These are phyloP conservation scores for Protosalanx chinensis DNA, from an alignment of 2,797 vertebrate species.

Conservation along the genomic window DNA sequence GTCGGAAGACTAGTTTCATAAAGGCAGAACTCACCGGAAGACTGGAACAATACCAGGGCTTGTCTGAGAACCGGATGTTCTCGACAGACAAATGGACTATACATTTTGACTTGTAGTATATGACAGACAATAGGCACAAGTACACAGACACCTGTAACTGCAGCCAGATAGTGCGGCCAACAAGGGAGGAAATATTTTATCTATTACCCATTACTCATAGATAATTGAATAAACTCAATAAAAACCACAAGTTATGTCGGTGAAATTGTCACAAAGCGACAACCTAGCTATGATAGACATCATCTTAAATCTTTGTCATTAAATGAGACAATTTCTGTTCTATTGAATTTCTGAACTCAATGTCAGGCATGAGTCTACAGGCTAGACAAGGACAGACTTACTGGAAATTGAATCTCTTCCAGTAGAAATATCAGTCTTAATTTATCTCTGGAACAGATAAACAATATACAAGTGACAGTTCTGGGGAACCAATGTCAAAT, in stretches of 20 bases:
- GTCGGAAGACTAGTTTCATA: constrained; percentile 9
- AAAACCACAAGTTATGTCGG: no score
- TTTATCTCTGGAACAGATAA: neutral
- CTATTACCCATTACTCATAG: neutral
- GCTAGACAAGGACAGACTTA: neutral
- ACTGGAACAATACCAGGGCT: neutral
- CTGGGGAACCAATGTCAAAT: constrained; percentile 23
- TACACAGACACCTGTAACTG: constrained; percentile 61
- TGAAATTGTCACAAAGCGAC: neutral
- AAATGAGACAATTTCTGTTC: no score
- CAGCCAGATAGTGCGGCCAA: constrained; percentile 28
- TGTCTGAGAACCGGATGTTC: constrained; percentile 20
- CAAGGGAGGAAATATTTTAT: neutral
- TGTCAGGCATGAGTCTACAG: no score
- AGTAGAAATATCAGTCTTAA: neutral
- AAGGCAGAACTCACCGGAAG: constrained; percentile 8
- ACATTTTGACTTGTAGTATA: constrained; percentile 19
- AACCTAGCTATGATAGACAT: neutral
- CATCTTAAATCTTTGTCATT: neutral
- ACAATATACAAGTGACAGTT: constrained; percentile 10
- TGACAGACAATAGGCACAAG: constrained; percentile 39
- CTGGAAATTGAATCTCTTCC: neutral
- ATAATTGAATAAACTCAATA: neutral
- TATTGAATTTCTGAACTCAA: no score
- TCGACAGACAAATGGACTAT: constrained; percentile 48